These are phyloP conservation scores for Platichthys flesus DNA, from an alignment of 2,113 vertebrate genomes.

Conservation along the genomic window DNA sequence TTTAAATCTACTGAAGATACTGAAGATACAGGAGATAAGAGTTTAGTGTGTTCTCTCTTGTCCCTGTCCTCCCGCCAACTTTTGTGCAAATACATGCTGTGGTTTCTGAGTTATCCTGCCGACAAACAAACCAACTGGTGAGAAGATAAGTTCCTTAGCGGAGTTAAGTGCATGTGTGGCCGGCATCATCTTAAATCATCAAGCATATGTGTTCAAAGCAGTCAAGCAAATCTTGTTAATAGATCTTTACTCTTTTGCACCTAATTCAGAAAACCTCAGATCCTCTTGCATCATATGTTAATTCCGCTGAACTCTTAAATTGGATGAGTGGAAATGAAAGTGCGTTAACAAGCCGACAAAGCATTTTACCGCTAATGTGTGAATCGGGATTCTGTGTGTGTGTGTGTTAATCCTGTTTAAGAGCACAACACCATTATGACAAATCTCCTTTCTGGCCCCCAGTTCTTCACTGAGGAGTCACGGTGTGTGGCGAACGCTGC, in stretches of 20 bases:
- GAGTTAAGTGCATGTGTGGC: too few relatives aligned
- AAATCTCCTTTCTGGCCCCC: slow-evolving; percentile 13
- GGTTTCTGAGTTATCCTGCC: too few relatives aligned
- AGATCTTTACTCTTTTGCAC: not conserved
- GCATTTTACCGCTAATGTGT: slow-evolving; percentile 7
- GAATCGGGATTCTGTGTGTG: not conserved
- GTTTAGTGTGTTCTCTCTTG: too few relatives aligned
- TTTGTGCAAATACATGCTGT: too few relatives aligned
- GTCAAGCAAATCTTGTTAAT: not conserved
- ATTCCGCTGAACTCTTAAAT: not conserved
- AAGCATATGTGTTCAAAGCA: too few relatives aligned
- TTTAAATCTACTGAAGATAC: too few relatives aligned
- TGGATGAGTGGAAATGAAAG: not conserved
- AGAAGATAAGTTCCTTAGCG: too few relatives aligned
- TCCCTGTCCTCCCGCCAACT: too few relatives aligned
- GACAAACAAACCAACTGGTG: too few relatives aligned
- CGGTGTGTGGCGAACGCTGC: not conserved
- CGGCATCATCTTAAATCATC: too few relatives aligned
- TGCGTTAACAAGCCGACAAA: slow-evolving; percentile 20
- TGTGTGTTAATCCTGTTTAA: slow-evolving; percentile 29
- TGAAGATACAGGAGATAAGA: too few relatives aligned
- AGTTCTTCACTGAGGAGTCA: slow-evolving; percentile 13
- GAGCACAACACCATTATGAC: slow-evolving; percentile 15
- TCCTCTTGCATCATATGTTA: slow-evolving; percentile 5
- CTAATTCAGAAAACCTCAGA: not conserved